Percentiles rank a stretch among this genome's conserved stretches.
phyloP scores from a whole-genome alignment of 2,797 vertebrate species.

The Pseudotriccus pelzelni region DNA sequence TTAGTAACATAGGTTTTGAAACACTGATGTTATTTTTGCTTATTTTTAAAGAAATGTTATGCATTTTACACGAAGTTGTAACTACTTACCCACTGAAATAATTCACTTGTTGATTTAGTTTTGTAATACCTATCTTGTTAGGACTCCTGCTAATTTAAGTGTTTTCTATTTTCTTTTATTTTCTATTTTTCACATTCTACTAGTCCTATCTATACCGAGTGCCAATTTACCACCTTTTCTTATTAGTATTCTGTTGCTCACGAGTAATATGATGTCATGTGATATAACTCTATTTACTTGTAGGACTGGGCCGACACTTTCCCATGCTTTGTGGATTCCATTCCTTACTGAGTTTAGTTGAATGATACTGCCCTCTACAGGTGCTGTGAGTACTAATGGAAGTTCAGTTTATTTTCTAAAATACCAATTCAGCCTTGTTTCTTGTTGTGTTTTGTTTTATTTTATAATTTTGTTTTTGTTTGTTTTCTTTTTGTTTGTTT shows the following conservation, averaged over 20 bases:
- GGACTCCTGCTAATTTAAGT: neutral
- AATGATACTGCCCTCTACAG: conserved; percentile 77
- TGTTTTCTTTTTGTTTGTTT: no score
- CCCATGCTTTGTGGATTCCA: neutral
- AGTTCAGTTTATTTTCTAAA: neutral
- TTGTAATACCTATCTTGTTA: neutral
- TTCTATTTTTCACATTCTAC: neutral
- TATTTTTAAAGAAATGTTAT: conserved; percentile 20
- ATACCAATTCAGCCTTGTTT: neutral
- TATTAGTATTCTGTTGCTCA: neutral
- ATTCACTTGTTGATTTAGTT: neutral
- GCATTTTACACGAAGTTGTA: neutral
- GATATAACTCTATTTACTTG: neutral
- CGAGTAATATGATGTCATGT: neutral
- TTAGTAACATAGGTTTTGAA: neutral
- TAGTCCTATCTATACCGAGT: neutral
- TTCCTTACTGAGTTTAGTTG: conserved; percentile 36
- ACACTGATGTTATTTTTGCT: neutral
- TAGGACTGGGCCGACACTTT: neutral
- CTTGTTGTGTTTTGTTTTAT: neutral
- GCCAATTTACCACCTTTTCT: conserved; percentile 9
- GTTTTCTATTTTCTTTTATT: neutral
- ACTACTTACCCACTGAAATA: neutral
- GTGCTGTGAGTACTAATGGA: neutral
- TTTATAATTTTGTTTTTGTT: no score